These are phyloP conservation scores for Epinotia nisella DNA, from an alignment of 2,888 invertebrate species.

Conservation along the genomic window DNA sequence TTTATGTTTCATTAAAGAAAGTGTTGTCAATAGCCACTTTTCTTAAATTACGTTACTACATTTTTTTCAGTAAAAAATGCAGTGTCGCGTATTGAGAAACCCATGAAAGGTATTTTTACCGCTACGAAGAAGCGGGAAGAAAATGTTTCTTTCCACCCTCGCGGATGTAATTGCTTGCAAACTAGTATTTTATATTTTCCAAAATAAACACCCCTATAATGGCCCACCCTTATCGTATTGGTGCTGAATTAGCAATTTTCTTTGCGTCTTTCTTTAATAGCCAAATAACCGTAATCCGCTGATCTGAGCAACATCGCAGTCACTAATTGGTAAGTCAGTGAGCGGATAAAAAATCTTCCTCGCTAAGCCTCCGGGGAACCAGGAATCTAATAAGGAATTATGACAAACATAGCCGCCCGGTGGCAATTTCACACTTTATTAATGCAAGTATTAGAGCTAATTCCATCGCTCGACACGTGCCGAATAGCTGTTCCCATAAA, in stretches of 20 bases:
- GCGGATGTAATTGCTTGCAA: neutral
- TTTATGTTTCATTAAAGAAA: no score
- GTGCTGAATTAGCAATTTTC: conserved; percentile 9
- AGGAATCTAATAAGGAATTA: conserved; percentile 80
- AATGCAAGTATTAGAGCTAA: conserved; percentile 84
- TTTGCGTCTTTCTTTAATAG: conserved; percentile 22
- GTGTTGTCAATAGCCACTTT: neutral
- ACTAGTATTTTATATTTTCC: conserved; percentile 6
- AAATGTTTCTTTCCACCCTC: neutral
- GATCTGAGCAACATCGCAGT: conserved; percentile 12
- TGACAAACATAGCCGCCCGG: conserved; percentile 76
- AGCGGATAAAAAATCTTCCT: conserved; percentile 33
- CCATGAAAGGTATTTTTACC: neutral
- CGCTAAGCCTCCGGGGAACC: conserved; percentile 51
- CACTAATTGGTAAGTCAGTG: conserved; percentile 36
- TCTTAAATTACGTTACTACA: neutral
- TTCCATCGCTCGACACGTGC: conserved; percentile 82
- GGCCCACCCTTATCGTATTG: neutral
- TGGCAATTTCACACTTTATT: conserved; percentile 85
- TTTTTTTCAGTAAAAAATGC: neutral
- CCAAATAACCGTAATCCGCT: conserved; percentile 20
- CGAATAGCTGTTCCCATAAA: conserved; percentile 82
- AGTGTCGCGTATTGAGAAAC: neutral
- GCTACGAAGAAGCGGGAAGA: neutral
- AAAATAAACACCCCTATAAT: conserved; percentile 3